Base-by-base conservation (phyloP, 2,888 invertebrate species). In the Polietes domitor region DNA sequence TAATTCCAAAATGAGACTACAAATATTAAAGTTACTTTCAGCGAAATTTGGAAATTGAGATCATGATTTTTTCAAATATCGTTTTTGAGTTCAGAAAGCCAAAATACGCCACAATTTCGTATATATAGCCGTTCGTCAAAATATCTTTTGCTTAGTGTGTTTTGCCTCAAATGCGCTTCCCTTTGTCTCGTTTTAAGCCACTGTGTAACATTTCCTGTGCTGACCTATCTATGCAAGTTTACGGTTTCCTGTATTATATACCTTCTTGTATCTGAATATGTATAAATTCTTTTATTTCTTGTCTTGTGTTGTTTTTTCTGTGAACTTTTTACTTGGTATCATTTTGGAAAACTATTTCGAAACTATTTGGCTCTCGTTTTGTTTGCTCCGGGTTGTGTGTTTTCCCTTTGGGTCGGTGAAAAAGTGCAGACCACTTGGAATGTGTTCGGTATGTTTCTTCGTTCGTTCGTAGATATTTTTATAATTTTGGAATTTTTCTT, bases 381-480 rank as follows among this genome's bases (percentile, higher is more conserved):
- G 47, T n/a, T 47, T 15, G 7, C 47, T 3, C 47, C 47, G 1
- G 47, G 15, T n/a, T 47, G 15, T n/a, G n/a, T 47, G 15, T 26
- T 24, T 58, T 4, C 9, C 4, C 41, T 65, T 65, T 24, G 41
- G 17, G 19, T 2, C 12, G 10, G 12, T 21, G 15, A 9, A 37
- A 32, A 21, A n/a, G 12, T 24, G 21, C 68, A 81, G 83, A 84
- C 84, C 84, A 79, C 58, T 79, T 76, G 81, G 81, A 53, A 81
- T 81, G 72, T 74, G n/a, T n/a, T 79, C 73, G 81, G 81, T 43
- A 81, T 81, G 72, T 12, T 12, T 3, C 32, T 32, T 32, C 32
- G 5, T 3, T 32, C 32, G 32, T 32, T 7, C 32, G 32, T 32
- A 32, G 3, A 68, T 24, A 68, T 17, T 68, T 68, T 19, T 10